Base-by-base conservation (phyloP, 2,797 vertebrate genomes). In the Philypnodon macrostomus region DNA sequence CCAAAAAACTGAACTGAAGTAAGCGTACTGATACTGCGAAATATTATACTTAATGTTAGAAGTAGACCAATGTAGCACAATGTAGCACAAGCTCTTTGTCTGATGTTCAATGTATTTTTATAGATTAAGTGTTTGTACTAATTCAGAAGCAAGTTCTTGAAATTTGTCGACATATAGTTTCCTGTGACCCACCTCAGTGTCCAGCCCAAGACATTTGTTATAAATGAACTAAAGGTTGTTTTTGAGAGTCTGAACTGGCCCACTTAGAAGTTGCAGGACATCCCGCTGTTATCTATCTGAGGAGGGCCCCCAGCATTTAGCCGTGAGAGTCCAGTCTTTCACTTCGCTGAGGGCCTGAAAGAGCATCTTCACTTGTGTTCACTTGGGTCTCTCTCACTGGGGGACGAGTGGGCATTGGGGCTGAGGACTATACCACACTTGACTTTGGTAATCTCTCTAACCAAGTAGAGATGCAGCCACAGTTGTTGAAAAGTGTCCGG, bases 391-490 rank as follows among this genome's bases (percentile, higher is more conserved):
- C 58, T 52, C 75, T 75, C 10, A 18, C 67, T 54, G 66, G 47
- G 67, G 59, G 69, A 73, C 23, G 73, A 75, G 77, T 54, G 75
- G 55, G 59, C 66, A 47, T 55, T 65, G 53, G 58, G 41, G 46
- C 57, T 36, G 48, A 47, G 71, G 70, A 75, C 62, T 55, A 38
- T 31, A 41, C 65, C 38, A 47, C 84, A 87, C 84, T 85, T 85
- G 84, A 86, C 85, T 86, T 69, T 3, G 42, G 44, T 83, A 88
- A 87, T 85, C 85, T 85, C 69, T 56, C 72, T 53, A 63, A 27
- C 52, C 57, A 47, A 19, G 33, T 66, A 56, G 54, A 74, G 15
- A n/a, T n/a, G 37, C 35, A 40, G 47, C 45, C 37, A 58, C 10
- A 29, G 9, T 11, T 29, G 4, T 2, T 9, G 5, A 27, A 29